A percentile compares a stretch with the other conserved stretches of the same genome.
Evolutionary conservation across 2,113 vertebrate species (phyloP).

Genomic region (Tyto alba): DNA sequence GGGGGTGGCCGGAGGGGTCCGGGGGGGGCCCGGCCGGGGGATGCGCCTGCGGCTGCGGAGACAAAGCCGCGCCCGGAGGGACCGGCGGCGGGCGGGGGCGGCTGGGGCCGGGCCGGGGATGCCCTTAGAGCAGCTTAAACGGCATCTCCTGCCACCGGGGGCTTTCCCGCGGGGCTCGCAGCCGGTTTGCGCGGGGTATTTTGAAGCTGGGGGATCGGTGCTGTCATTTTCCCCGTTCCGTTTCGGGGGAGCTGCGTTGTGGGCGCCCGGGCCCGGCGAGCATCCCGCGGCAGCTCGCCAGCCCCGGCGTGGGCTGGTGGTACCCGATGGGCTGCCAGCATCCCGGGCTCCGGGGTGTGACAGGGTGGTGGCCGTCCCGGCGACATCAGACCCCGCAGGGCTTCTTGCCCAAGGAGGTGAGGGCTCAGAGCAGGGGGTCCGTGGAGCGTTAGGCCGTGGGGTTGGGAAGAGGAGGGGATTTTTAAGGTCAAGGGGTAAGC

Average conservation of each 20-base stretch:
- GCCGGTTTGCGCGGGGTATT: background rate
- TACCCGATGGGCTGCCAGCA: background rate
- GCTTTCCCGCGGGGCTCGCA: background rate
- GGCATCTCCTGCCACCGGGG: background rate
- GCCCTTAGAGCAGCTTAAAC: background rate
- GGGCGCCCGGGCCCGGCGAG: background rate
- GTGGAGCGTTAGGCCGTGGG: background rate
- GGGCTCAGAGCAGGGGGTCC: background rate
- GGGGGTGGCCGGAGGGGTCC: background rate
- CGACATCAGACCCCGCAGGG: background rate
- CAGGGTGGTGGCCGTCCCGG: background rate
- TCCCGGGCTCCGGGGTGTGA: fast-evolving
- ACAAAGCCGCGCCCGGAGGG: slow-evolving; percentile 21
- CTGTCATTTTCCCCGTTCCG: background rate
- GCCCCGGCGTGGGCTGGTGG: background rate
- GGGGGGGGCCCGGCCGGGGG: background rate
- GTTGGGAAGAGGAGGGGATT: background rate
- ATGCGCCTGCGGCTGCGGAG: background rate
- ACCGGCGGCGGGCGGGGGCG: background rate
- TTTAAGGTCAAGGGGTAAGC: background rate
- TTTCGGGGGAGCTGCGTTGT: background rate
- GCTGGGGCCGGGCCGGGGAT: background rate
- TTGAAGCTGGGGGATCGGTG: background rate
- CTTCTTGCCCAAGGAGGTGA: background rate
- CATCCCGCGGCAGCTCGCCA: background rate